A percentile compares a stretch with the other conserved stretches of the same genome.
Conservation (phyloP, 2,113 vertebrate genomes). For the Ranitomeya imitator region DNA sequence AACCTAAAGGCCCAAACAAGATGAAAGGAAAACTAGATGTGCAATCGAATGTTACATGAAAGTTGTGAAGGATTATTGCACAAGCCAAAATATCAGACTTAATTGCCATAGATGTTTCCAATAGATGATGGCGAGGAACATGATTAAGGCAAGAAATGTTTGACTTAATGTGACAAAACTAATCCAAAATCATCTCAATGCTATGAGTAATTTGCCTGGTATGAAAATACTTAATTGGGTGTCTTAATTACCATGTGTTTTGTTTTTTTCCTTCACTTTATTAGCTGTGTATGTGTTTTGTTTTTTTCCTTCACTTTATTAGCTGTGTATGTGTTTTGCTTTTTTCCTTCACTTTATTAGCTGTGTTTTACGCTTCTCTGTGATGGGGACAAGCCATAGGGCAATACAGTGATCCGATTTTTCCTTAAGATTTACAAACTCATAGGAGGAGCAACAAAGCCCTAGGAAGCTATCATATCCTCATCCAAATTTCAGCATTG, state of each 20-base stretch:
- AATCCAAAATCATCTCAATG: background rate
- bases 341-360: background rate
- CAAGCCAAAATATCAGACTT: conserved; percentile 33
- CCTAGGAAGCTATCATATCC: no score
- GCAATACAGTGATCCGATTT: background rate
- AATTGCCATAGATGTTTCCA: conserved; percentile 37
- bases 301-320: background rate
- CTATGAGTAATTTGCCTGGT: background rate
- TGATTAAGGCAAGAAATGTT: conserved; percentile 21
- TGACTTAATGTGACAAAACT: background rate
- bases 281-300: background rate
- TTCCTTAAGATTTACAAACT: background rate
- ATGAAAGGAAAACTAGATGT: conserved; percentile 46
- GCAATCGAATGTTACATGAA: conserved; percentile 42
- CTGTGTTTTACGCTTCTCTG: background rate
- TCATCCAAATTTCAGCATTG: no score
- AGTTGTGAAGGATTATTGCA: conserved; percentile 30
- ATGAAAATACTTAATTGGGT: background rate
- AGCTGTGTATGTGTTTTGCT: no score
- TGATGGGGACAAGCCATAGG: background rate
- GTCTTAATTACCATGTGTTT: background rate
- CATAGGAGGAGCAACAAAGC: no score
- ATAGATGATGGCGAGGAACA: conserved; percentile 15
- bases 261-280: background rate
- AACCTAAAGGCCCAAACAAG: conserved; percentile 44